phyloP scores from a whole-genome alignment of 2,888 invertebrate genomes.

The Alviniconcha strummeri region DNA sequence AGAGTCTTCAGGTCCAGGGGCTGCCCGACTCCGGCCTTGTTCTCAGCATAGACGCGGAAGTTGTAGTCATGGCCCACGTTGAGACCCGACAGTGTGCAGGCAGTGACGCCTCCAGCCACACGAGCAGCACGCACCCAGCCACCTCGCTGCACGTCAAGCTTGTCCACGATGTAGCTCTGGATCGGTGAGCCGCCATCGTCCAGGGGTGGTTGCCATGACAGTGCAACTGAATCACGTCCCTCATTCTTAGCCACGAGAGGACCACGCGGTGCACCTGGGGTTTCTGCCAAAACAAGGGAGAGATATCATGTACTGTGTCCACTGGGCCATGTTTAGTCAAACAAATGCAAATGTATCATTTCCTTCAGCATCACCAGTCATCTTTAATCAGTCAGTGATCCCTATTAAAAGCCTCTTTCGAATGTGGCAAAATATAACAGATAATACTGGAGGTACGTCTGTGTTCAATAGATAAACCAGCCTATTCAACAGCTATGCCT shows the following conservation, averaged over 20 bases:
- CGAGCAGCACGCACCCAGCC: constrained; percentile 88
- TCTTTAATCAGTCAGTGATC: too few relatives aligned
- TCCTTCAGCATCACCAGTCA: too few relatives aligned
- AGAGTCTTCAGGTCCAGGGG: constrained; percentile 84
- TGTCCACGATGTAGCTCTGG: constrained; percentile 69
- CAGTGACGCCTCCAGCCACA: constrained; percentile 80
- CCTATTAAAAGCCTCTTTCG: too few relatives aligned
- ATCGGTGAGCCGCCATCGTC: constrained; percentile 76
- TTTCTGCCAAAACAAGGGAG: constrained; percentile 47
- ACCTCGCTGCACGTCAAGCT: constrained; percentile 61
- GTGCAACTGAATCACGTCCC: constrained; percentile 51
- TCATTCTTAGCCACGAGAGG: constrained; percentile 65
- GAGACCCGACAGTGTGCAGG: constrained; percentile 83
- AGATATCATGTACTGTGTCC: not conserved
- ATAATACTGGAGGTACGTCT: too few relatives aligned
- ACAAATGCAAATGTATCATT: too few relatives aligned
- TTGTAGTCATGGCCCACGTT: constrained; percentile 87
- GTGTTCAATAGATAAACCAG: too few relatives aligned
- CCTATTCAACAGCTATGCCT: too few relatives aligned
- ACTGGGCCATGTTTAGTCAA: too few relatives aligned
- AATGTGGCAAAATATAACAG: too few relatives aligned
- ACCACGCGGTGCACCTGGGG: constrained; percentile 63
- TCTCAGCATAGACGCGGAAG: constrained; percentile 72
- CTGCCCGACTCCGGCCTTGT: constrained; percentile 75
- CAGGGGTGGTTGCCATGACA: constrained; percentile 69